These are phyloP conservation scores for Acipenser transmontanus DNA, from an alignment of 2,797 vertebrate genomes.

Conservation along the genomic window DNA sequence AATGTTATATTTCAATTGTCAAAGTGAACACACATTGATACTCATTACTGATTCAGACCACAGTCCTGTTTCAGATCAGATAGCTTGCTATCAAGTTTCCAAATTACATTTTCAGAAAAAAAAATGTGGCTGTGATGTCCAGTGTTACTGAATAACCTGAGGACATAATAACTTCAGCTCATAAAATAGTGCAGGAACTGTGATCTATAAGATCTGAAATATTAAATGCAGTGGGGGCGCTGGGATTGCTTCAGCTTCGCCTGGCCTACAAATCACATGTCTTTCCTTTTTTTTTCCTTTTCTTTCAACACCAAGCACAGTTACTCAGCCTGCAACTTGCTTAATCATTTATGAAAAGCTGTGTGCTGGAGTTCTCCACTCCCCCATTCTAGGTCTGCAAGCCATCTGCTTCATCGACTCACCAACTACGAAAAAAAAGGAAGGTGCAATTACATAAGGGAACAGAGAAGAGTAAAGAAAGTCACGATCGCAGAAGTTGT, in stretches of 20 bases:
- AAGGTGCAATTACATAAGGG: too few relatives aligned
- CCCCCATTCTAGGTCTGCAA: not conserved
- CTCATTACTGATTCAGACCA: not conserved
- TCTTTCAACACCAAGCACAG: not conserved
- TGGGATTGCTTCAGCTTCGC: not conserved
- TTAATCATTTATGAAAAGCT: constrained; percentile 15
- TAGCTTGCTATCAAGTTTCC: not conserved
- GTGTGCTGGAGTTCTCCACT: not conserved
- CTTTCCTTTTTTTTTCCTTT: not conserved
- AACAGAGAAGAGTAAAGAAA: too few relatives aligned
- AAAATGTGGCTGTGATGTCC: not conserved
- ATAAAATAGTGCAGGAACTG: not conserved
- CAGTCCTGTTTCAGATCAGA: not conserved
- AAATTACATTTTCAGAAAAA: not conserved
- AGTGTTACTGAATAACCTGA: not conserved
- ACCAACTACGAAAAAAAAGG: too few relatives aligned
- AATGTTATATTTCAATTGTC: not conserved
- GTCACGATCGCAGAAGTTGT: too few relatives aligned
- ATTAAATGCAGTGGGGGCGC: not conserved
- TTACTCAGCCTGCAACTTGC: not conserved
- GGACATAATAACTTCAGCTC: not conserved
- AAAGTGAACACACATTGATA: not conserved
- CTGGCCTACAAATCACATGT: not conserved
- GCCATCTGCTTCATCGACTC: not conserved
- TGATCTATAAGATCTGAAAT: constrained; percentile 11